Base-by-base conservation (phyloP, 2,113 vertebrate genomes). In the Cranoglanis bouderius region DNA sequence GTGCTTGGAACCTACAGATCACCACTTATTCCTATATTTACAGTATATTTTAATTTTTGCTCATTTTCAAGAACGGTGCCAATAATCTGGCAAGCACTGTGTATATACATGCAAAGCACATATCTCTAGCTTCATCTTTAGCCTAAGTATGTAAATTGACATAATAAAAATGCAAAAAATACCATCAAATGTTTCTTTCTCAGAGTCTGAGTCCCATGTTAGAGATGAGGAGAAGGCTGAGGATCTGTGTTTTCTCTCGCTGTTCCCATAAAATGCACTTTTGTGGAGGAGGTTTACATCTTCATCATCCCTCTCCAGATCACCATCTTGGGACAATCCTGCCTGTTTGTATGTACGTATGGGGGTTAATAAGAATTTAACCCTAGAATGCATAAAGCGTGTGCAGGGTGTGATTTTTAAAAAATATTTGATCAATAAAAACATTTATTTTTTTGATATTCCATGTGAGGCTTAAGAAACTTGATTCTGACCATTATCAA, bases 201-300 rank as follows among this genome's bases (percentile, higher is more conserved):
- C 96, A 0, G 96, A 96, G 93, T 96, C 96, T 0, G 96, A 96
- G 93, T 96, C 96, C 95, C 95, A 96, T 90, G 94, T 95, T 2
- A 96, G 93, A 89, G 96, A 96, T 92, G 96, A 96, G 38, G 94
- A 93, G 88, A 96, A 96, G 90, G 95, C 94, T 63, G 95, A 95
- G 91, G 95, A 93, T 89, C 90, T 93, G 90, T 91, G 88, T 67
- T 85, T 94, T 93, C 92, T 94, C 92, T 91, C 94, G 88, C 92
- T 87, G 3, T 83, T 92, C 86, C 90, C 93, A 90, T 87, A 93
- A 51, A 89, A 65, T 43, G 93, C 93, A 14, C 87, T 65, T n/a
- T 90, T 81, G 85, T 90, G 82, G 83, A 89, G 89, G 14, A 91
- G 6, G 49, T 84, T 92, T 83, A 89, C 92, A 55, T 92, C 92